These are phyloP conservation scores for Drosophila eohydei DNA, from an alignment of 2,888 invertebrate genomes.

Conservation along the genomic window DNA sequence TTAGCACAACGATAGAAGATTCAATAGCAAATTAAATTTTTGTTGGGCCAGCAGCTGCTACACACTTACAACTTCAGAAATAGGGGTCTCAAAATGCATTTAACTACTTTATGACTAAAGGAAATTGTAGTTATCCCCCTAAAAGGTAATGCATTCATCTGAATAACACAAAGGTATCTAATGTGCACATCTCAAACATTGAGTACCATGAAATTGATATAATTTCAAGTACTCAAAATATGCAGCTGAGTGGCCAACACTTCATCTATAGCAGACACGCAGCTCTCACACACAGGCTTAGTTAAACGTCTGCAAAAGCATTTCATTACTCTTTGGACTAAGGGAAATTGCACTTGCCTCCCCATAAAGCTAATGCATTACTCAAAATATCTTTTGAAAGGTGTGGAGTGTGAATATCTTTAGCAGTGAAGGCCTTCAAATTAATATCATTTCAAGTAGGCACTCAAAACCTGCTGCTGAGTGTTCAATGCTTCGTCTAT, in stretches of 20 bases:
- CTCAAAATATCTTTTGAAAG: slow-evolving; percentile 37
- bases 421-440: slow-evolving; percentile 7
- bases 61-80: too few species aligned
- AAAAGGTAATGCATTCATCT: slow-evolving; percentile 39
- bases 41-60: slow-evolving; percentile 17
- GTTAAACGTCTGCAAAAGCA: slow-evolving; percentile 23
- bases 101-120: slow-evolving; percentile 19
- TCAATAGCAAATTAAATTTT: slow-evolving; percentile 39
- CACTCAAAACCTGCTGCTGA: not conserved
- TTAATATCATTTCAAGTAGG: slow-evolving; percentile 1
- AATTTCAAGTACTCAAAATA: not conserved
- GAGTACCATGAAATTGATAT: slow-evolving; percentile 12
- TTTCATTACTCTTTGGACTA: slow-evolving; percentile 22
- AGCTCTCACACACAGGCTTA: not conserved
- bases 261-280: not conserved
- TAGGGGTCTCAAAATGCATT: slow-evolving; percentile 23
- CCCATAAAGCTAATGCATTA: slow-evolving; percentile 30
- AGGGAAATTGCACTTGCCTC: slow-evolving; percentile 21
- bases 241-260: not conserved
- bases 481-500: too few species aligned
- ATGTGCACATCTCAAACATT: slow-evolving; percentile 22
- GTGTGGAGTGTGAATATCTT: slow-evolving; percentile 23
- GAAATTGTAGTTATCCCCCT: slow-evolving; percentile 18
- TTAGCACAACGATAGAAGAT: slow-evolving; percentile 31
- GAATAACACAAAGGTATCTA: slow-evolving; percentile 20